Percentiles rank a stretch among this genome's conserved stretches.
phyloP scores from a whole-genome alignment of 1,140 invertebrate species.

The Drosophila pseudoananassae region DNA sequence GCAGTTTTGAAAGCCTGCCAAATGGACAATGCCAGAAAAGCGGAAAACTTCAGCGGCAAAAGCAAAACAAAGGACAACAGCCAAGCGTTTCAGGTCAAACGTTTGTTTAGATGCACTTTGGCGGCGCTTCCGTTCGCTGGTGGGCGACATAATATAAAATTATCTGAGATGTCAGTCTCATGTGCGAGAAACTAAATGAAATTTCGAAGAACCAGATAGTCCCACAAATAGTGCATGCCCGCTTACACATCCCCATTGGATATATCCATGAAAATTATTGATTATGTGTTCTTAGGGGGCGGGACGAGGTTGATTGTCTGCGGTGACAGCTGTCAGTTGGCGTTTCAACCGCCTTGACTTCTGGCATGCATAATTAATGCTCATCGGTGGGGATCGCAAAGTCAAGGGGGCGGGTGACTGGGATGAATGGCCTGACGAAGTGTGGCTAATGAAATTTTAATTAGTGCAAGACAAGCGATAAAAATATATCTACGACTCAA shows the following conservation, averaged over 20 bases:
- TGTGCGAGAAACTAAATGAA: background rate
- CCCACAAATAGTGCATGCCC: background rate
- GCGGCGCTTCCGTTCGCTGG: background rate
- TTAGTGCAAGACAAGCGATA: constrained; percentile 77
- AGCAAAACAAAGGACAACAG: constrained; percentile 17
- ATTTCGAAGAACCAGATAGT: background rate
- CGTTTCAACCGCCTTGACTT: constrained; percentile 37
- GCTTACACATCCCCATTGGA: background rate
- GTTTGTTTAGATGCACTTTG: constrained; percentile 49
- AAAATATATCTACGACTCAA: constrained; percentile 35
- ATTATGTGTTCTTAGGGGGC: constrained; percentile 43
- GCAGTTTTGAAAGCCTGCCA: constrained; percentile 73
- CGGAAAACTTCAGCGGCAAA: constrained; percentile 33
- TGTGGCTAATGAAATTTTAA: constrained; percentile 79
- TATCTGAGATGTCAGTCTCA: background rate
- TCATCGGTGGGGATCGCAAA: constrained; percentile 32
- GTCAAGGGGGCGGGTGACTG: constrained; percentile 17
- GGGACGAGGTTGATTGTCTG: constrained; percentile 36
- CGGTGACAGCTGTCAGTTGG: constrained; percentile 65
- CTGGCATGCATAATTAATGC: constrained; percentile 76
- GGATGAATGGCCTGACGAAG: constrained; percentile 35
- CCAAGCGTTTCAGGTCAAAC: constrained; percentile 41
- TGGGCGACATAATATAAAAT: constrained; percentile 5
- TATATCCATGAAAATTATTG: constrained; percentile 44
- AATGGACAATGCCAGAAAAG: constrained; percentile 43